Evolutionary conservation across 1,140 invertebrate genomes (phyloP).

Genomic region (Drosophila nigrodunni): DNA sequence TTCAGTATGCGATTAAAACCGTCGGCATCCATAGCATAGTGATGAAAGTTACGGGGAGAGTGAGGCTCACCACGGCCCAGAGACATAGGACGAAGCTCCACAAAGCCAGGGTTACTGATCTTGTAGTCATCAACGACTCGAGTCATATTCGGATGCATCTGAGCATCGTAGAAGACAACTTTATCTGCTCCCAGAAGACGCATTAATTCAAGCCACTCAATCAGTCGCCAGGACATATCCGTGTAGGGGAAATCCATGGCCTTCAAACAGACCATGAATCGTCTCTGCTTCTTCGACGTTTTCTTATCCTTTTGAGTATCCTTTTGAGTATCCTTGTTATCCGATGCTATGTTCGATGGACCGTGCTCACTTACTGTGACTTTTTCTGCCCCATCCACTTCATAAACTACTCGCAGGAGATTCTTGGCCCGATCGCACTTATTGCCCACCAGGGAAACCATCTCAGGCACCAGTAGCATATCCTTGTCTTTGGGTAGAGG

Average conservation of each 20-base stretch:
- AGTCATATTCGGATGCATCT: conserved; percentile 94
- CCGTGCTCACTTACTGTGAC: not conserved
- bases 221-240: conserved; percentile 93
- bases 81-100: conserved; percentile 89
- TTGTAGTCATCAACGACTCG: conserved; percentile 88
- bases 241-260: conserved; percentile 95
- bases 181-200: conserved; percentile 94
- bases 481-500: conserved; percentile 89
- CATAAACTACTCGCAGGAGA: conserved; percentile 92
- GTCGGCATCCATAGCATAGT: conserved; percentile 83
- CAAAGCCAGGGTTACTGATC: conserved; percentile 56
- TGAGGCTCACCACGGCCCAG: conserved; percentile 87
- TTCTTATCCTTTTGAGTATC: not conserved
- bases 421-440: conserved; percentile 92
- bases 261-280: conserved; percentile 97
- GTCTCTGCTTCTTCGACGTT: conserved; percentile 51
- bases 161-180: conserved; percentile 95
- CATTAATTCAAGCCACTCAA: conserved; percentile 98
- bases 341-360: not conserved
- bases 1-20: conserved; percentile 86
- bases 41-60: conserved; percentile 87
- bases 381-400: conserved; percentile 75
- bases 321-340: not conserved
- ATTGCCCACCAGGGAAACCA: conserved; percentile 91
- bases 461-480: conserved; percentile 89